Evolutionary conservation across 2,888 invertebrate species (phyloP).

Genomic region (Diplazon laetatorius): DNA sequence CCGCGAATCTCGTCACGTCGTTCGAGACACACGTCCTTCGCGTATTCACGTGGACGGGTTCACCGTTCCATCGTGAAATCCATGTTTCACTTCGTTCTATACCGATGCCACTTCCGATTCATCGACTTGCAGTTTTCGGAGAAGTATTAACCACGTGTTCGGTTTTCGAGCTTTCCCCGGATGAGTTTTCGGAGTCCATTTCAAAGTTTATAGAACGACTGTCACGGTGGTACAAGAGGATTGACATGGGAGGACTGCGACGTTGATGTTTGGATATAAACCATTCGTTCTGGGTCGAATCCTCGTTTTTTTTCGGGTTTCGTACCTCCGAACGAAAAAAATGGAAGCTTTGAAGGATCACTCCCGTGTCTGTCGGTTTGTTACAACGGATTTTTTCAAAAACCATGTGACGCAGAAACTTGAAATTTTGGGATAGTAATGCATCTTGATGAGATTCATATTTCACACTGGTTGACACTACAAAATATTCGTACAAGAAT

Average conservation of each 20-base stretch:
- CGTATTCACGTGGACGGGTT: constrained; percentile 5
- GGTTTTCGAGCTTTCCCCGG: not conserved
- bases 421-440: no score
- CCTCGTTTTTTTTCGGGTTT: not conserved
- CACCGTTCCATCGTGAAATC: not conserved
- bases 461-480: no score
- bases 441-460: no score
- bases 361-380: no score
- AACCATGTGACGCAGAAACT: no score
- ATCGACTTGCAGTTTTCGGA: not conserved
- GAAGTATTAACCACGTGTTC: constrained; percentile 9
- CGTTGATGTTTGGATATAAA: not conserved
- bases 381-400: no score
- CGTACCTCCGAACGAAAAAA: no score
- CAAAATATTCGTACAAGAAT: no score
- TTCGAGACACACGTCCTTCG: not conserved
- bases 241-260: no score
- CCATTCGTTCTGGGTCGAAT: not conserved
- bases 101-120: not conserved
- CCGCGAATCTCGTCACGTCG: constrained; percentile 9
- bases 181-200: constrained; percentile 17
- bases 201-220: constrained; percentile 10
- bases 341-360: no score
- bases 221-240: not conserved
- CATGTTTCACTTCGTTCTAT: not conserved